phyloP scores from a whole-genome alignment of 2,888 invertebrate genomes.

The Tenthredo notha region DNA sequence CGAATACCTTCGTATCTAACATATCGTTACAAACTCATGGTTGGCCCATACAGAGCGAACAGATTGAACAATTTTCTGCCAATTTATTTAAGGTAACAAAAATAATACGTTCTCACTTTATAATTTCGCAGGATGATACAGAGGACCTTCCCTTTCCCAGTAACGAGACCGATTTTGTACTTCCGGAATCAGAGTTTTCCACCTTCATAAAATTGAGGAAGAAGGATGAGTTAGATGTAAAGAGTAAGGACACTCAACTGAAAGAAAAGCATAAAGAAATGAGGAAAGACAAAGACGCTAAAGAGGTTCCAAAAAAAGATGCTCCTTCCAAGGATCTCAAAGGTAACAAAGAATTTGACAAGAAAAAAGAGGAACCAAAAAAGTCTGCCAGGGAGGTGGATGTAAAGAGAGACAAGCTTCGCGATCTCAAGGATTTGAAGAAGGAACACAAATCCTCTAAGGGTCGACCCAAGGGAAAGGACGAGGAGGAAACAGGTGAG shows the following conservation, averaged over 20 bases:
- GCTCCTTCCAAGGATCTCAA: conserved; percentile 69
- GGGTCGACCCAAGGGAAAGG: conserved; percentile 75
- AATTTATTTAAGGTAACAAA: not conserved
- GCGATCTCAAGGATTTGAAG: conserved; percentile 74
- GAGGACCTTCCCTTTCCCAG: conserved; percentile 84
- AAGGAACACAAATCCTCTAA: conserved; percentile 75
- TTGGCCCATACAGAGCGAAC: not conserved
- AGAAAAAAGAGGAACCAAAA: conserved; percentile 74
- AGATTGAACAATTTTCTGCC: not conserved
- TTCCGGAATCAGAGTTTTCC: conserved; percentile 82
- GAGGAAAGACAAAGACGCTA: conserved; percentile 74
- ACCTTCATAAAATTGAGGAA: conserved; percentile 80
- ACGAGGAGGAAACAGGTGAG: conserved; percentile 74
- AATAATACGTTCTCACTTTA: not conserved
- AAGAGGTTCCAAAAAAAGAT: conserved; percentile 73
- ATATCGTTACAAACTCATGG: not conserved
- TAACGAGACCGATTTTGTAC: conserved; percentile 80
- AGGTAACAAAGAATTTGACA: conserved; percentile 72
- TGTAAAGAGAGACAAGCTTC: conserved; percentile 73
- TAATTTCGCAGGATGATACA: conserved; percentile 80
- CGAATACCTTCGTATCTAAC: not conserved
- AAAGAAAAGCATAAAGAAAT: conserved; percentile 74
- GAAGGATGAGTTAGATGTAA: conserved; percentile 77
- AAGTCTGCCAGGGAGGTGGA: conserved; percentile 73
- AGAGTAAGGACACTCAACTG: conserved; percentile 68